These are phyloP conservation scores for Enteromius argenteus DNA, from an alignment of 2,797 vertebrate species.

Conservation along the genomic window DNA sequence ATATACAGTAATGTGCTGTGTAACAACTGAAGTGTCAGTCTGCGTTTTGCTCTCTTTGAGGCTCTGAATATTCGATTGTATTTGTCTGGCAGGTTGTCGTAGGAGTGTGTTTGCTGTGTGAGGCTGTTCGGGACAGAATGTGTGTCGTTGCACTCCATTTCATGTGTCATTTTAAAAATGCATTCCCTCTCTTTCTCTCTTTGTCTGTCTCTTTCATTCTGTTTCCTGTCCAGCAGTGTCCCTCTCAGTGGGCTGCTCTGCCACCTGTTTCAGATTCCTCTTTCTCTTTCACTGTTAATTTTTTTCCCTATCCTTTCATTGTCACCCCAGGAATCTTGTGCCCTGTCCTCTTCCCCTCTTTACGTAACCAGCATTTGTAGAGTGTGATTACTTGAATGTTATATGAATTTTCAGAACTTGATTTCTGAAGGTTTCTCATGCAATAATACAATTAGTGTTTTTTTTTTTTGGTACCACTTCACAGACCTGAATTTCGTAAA, in stretches of 20 bases:
- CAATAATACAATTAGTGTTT: slow-evolving; percentile 1
- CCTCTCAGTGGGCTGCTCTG: slow-evolving; percentile 57
- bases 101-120: slow-evolving; percentile 32
- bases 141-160: slow-evolving; percentile 27
- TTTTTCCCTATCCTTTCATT: slow-evolving; percentile 2
- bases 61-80: not conserved
- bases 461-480: not conserved
- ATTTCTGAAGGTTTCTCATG: slow-evolving; percentile 1
- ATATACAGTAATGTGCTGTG: not conserved
- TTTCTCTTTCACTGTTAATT: slow-evolving; percentile 16
- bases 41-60: not conserved
- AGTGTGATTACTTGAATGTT: slow-evolving; percentile 52
- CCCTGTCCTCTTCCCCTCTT: slow-evolving; percentile 18
- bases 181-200: not conserved
- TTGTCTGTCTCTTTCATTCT: slow-evolving; percentile 33
- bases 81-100: slow-evolving; percentile 24
- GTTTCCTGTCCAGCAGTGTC: slow-evolving; percentile 42
- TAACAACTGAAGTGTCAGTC: slow-evolving; percentile 12
- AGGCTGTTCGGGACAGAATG: not conserved
- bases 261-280: slow-evolving; percentile 67
- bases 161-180: slow-evolving; percentile 54
- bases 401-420: slow-evolving; percentile 16
- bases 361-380: slow-evolving; percentile 55
- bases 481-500: not conserved
- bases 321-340: not conserved